Percentiles rank a stretch among this genome's conserved stretches.
Evolutionary conservation across 1,140 invertebrate species (phyloP).

Genomic region (Bombus turneri): DNA sequence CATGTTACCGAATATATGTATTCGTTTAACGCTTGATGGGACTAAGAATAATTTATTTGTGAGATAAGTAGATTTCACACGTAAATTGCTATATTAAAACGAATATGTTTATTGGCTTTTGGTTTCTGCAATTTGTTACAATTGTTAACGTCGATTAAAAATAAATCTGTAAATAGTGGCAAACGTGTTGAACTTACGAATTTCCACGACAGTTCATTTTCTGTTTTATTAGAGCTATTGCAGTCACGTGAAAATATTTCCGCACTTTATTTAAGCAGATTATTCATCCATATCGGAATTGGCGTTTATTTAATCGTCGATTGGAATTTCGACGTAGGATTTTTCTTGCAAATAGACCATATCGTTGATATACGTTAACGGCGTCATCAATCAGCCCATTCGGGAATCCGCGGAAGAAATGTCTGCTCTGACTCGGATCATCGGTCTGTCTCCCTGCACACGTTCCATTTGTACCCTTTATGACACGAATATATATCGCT

Average conservation of each 20-base stretch:
- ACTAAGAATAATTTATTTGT: neutral
- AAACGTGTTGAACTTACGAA: neutral
- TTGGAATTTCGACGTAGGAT: neutral
- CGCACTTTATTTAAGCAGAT: neutral
- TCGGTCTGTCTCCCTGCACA: slow-evolving; percentile 5
- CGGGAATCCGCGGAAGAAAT: slow-evolving; percentile 21
- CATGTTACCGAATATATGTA: neutral
- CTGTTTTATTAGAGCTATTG: neutral
- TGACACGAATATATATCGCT: slow-evolving; percentile 37
- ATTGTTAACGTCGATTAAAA: neutral
- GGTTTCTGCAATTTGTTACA: neutral
- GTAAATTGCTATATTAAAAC: neutral
- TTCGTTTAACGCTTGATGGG: neutral
- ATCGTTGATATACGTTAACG: slow-evolving; percentile 1
- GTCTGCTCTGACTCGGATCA: neutral
- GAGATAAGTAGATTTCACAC: neutral
- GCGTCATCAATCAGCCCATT: slow-evolving; percentile 15
- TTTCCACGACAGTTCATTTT: neutral
- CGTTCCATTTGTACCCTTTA: slow-evolving; percentile 43
- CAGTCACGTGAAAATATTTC: neutral
- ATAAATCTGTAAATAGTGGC: neutral
- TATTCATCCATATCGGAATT: neutral
- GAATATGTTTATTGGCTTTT: neutral
- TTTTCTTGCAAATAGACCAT: neutral
- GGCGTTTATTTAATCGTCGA: neutral